phyloP scores from a whole-genome alignment of 2,113 vertebrate genomes.

The Calidris pygmaea region DNA sequence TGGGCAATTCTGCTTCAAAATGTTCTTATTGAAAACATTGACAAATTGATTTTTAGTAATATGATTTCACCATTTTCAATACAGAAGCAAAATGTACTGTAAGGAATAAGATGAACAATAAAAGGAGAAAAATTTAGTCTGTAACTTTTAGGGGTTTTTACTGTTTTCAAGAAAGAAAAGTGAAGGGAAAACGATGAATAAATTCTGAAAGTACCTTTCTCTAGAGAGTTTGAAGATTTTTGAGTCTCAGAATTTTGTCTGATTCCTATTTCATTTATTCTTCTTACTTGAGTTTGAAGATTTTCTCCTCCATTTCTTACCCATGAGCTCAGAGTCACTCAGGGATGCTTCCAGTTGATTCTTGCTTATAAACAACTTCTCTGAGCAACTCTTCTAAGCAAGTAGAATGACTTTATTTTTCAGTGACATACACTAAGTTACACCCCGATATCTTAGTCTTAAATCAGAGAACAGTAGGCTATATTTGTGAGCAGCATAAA shows the following conservation, averaged over 20 bases:
- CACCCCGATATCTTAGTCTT: neutral
- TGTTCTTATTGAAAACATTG: neutral
- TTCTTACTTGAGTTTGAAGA: neutral
- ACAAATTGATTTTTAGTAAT: neutral
- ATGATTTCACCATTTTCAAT: neutral
- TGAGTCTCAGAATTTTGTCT: neutral
- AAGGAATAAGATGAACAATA: neutral
- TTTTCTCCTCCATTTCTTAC: neutral
- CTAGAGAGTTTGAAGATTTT: neutral
- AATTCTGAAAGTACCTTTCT: neutral
- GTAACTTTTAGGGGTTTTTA: neutral
- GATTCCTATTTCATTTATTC: neutral
- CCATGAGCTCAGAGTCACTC: neutral
- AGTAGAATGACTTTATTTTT: neutral
- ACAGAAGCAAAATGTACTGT: neutral
- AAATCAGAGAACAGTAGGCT: neutral
- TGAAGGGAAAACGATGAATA: neutral
- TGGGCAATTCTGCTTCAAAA: neutral
- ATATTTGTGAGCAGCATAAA: neutral
- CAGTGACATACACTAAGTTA: neutral
- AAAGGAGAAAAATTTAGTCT: neutral
- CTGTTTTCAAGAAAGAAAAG: neutral
- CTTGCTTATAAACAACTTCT: neutral
- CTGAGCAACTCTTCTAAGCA: neutral
- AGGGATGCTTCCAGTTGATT: neutral